Conservation (phyloP, 2,113 vertebrate genomes). For the Puntigrus tetrazona region DNA sequence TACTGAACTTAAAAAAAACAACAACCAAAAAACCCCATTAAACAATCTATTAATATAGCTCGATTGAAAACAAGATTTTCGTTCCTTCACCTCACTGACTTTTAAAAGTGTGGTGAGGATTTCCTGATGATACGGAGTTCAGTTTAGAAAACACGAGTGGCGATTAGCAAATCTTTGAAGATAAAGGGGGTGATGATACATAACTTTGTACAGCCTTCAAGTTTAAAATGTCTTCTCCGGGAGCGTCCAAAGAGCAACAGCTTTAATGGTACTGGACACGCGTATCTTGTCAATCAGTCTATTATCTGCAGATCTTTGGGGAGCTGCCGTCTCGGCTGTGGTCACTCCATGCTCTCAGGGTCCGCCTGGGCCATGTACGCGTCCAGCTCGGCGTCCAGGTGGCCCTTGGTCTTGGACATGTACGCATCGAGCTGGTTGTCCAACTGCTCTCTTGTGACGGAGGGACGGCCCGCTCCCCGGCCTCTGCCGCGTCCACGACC, state of each 20-base stretch:
- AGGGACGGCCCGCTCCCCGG: conserved; percentile 76
- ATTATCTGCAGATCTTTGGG: conserved; percentile 24
- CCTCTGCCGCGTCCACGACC: conserved; percentile 85
- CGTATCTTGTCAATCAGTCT: neutral
- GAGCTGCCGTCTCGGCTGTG: neutral
- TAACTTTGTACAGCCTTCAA: conserved; percentile 26
- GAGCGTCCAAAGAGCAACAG: conserved; percentile 6
- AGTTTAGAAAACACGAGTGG: neutral
- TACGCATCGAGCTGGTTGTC: conserved; percentile 97
- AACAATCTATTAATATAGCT: neutral
- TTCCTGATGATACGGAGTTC: neutral
- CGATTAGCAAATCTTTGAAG: neutral
- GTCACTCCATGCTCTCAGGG: conserved; percentile 86
- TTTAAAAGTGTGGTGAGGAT: neutral
- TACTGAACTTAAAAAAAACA: neutral
- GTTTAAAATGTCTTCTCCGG: neutral
- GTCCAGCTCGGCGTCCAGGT: conserved; percentile 94
- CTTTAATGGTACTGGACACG: neutral
- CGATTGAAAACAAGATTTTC: neutral
- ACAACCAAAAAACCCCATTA: too few relatives aligned
- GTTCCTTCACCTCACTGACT: neutral
- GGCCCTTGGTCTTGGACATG: conserved; percentile 99
- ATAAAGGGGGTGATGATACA: neutral
- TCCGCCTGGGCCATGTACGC: conserved; percentile 98
- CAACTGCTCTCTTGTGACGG: conserved; percentile 90